Evolutionary conservation across 2,888 invertebrate genomes (phyloP), one percentile per base, ranked within the genome.

Genomic region (Rambutsinella grinnellia): DNA sequence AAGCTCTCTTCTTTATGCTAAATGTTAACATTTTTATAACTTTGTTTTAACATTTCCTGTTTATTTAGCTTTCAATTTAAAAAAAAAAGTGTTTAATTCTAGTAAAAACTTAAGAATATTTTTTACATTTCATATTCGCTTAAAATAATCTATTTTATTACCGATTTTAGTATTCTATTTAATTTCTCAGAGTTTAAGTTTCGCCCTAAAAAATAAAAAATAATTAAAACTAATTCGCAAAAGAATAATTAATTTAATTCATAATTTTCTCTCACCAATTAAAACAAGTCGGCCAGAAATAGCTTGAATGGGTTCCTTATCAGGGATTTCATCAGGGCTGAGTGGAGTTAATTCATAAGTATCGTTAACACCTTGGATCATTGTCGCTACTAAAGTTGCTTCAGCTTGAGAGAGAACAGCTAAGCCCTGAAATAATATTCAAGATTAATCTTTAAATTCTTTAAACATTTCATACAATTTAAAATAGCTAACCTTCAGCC

Each of bases 311-410:
- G 46, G 46, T 2, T 15, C 2, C 53, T 58, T 62, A 26, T 58
- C 47, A 8, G 60, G 47, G 2, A 60, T 44, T 66, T 68, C 69
- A n/a, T 67, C 54, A 13, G 58, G 26, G 17, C 61, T 53, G n/a
- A 79, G 27, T 47, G 17, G 36, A 17, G 70, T 82, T 17, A 82
- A 19, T 62, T 82, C 83, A 63, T 83, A 83, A 8, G 82, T 83
- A 19, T 83, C 76, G 69, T 82, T 83, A 5, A 83, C 83, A 56
- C 82, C 82, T 78, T 83, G 83, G 49, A 83, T 78, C 83, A 83
- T 83, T 15, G 79, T 72, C 17, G 72, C 24, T 10, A 44, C 36
- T n/a, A 10, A 46, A 5, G 53, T 5, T 69, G 36, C 1, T 17
- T 15, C 58, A 58, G 17, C 3, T 8, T 58, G 36, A 6, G 27